Evolutionary conservation across 2,888 invertebrate species (phyloP).

Genomic region (Caenorhabditis afra): DNA sequence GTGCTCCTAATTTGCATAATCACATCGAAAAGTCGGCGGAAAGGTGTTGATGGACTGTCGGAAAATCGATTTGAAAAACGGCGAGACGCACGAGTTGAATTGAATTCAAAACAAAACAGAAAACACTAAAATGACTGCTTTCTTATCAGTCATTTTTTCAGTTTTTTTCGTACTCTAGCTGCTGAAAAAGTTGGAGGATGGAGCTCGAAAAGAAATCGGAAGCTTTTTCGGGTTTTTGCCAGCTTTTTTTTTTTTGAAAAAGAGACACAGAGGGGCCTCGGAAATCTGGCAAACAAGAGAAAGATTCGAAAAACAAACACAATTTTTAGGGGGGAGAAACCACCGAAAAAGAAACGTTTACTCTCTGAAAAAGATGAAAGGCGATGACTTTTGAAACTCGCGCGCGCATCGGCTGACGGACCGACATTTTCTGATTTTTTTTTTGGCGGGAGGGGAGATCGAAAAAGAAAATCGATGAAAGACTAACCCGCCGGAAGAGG

Average conservation of each 20-base stretch:
- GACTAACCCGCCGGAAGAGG: conserved; percentile 44
- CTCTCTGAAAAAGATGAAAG: conserved; percentile 8
- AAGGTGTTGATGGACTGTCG: too few species aligned
- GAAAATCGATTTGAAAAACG: too few species aligned
- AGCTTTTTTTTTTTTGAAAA: neutral
- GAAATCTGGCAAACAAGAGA: conserved; percentile 51
- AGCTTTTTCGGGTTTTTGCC: neutral
- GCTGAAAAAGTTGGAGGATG: too few species aligned
- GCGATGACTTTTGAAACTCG: too few species aligned
- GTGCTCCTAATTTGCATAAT: too few species aligned
- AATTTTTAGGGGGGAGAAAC: conserved; percentile 25
- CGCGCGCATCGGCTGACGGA: neutral
- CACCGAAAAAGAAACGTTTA: conserved; percentile 15
- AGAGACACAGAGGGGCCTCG: conserved; percentile 5
- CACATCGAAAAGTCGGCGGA: too few species aligned
- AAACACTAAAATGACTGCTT: too few species aligned
- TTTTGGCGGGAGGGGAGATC: too few species aligned
- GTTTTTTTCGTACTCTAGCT: too few species aligned
- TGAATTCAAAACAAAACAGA: too few species aligned
- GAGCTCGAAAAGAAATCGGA: neutral
- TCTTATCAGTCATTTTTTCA: too few species aligned
- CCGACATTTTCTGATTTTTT: neutral
- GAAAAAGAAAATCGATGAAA: conserved; percentile 13
- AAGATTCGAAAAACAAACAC: conserved; percentile 56
- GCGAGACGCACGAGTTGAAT: too few species aligned